Evolutionary conservation across 2,888 invertebrate genomes (phyloP).

Genomic region (Drosophila limbata): DNA sequence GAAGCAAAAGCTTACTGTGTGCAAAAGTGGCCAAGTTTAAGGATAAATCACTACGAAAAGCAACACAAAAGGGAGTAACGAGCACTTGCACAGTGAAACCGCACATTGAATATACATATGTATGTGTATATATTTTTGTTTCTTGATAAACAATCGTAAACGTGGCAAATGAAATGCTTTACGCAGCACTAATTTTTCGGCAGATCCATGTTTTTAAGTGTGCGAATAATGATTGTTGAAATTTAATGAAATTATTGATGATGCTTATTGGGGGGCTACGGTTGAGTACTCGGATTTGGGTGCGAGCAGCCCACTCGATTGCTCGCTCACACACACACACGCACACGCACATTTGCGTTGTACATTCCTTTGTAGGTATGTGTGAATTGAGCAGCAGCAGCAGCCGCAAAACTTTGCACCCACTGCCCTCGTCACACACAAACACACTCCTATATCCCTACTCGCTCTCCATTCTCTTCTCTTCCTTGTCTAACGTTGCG

Average conservation of each 20-base stretch:
- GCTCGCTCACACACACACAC: conserved; percentile 10
- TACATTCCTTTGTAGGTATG: conserved; percentile 17
- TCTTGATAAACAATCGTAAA: neutral
- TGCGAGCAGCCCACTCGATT: conserved; percentile 19
- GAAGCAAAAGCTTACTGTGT: conserved; percentile 23
- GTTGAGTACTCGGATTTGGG: conserved; percentile 1
- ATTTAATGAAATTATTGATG: conserved; percentile 42
- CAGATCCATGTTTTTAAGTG: conserved; percentile 15
- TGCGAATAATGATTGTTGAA: conserved; percentile 38
- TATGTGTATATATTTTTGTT: too few species aligned
- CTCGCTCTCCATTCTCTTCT: conserved; percentile 11
- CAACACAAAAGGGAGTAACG: conserved; percentile 30
- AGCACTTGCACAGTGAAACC: conserved; percentile 15
- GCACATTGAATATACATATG: neutral
- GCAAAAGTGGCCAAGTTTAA: conserved; percentile 75
- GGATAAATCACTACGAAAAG: conserved; percentile 70
- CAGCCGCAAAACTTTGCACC: conserved; percentile 64
- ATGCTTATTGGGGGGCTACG: conserved; percentile 23
- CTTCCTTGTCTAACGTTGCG: conserved; percentile 45
- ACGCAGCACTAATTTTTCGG: conserved; percentile 20
- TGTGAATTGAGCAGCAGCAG: conserved; percentile 45
- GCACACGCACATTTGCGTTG: conserved; percentile 11
- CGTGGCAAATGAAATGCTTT: conserved; percentile 20
- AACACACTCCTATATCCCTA: conserved; percentile 17
- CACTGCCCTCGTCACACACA: conserved; percentile 43